Evolutionary conservation across 2,797 vertebrate species (phyloP).

Genomic region (Hephaestus fuliginosus): DNA sequence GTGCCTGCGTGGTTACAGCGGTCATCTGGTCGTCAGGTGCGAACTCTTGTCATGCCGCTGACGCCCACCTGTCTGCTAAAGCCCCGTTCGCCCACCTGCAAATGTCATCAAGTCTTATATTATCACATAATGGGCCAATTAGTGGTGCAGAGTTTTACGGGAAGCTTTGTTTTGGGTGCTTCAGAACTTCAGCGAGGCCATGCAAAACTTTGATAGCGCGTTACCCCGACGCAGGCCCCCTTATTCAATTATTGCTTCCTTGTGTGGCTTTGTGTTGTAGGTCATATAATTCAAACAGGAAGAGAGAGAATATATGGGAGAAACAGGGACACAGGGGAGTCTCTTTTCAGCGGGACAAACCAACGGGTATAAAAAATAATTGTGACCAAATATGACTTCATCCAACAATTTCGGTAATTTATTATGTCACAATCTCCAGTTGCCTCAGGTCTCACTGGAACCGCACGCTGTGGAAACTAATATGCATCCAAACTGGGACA

Average conservation of each 20-base stretch:
- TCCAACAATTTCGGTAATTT: slow-evolving; percentile 44
- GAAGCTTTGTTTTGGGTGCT: slow-evolving; percentile 25
- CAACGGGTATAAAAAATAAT: slow-evolving; percentile 27
- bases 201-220: slow-evolving; percentile 54
- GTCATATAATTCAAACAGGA: slow-evolving; percentile 52
- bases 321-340: slow-evolving; percentile 36
- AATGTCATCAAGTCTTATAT: slow-evolving; percentile 44
- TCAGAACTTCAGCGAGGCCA: slow-evolving; percentile 29
- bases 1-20: not conserved
- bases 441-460: slow-evolving; percentile 13
- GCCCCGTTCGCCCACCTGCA: slow-evolving; percentile 40
- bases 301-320: slow-evolving; percentile 13
- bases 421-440: slow-evolving; percentile 34
- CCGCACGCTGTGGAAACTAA: slow-evolving; percentile 25
- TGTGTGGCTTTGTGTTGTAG: slow-evolving; percentile 55
- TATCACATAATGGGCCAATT: slow-evolving; percentile 60
- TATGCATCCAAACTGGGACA: slow-evolving; percentile 15
- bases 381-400: slow-evolving; percentile 45
- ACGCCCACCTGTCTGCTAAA: slow-evolving; percentile 46
- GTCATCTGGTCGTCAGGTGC: slow-evolving; percentile 65
- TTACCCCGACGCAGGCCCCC: slow-evolving; percentile 59
- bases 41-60: slow-evolving; percentile 18
- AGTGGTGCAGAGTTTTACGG: slow-evolving; percentile 50
- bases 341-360: slow-evolving; percentile 43
- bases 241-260: slow-evolving; percentile 71